phyloP scores from a whole-genome alignment of 2,888 invertebrate genomes.

The Automeris io region DNA sequence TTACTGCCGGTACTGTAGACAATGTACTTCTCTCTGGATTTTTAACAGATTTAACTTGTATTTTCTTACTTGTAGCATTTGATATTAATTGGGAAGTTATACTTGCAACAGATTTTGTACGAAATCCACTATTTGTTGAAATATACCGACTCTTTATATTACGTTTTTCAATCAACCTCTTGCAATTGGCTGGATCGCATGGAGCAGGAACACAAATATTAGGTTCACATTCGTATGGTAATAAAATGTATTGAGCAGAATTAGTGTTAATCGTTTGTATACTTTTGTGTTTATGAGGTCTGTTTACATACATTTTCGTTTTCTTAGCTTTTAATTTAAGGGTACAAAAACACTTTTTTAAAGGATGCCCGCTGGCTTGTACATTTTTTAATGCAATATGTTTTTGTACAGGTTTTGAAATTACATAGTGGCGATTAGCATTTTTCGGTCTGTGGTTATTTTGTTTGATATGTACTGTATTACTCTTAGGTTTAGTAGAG shows the following conservation, averaged over 20 bases:
- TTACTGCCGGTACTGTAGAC: background rate
- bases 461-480: background rate
- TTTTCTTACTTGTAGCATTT: background rate
- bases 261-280: slow-evolving; percentile 3
- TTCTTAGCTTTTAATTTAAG: slow-evolving; percentile 7
- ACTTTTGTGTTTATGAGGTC: background rate
- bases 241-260: background rate
- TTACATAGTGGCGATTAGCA: background rate
- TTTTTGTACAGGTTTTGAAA: background rate
- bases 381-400: slow-evolving; percentile 1
- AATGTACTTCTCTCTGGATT: background rate
- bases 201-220: slow-evolving; percentile 19
- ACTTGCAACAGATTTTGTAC: slow-evolving; percentile 5
- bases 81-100: slow-evolving; percentile 1
- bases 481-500: background rate
- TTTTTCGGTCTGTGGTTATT: background rate
- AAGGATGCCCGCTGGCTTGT: background rate
- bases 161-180: slow-evolving; percentile 11
- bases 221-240: slow-evolving; percentile 23
- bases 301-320: slow-evolving; percentile 1
- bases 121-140: slow-evolving; percentile 1
- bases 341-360: slow-evolving; percentile 10
- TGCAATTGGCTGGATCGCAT: slow-evolving; percentile 21
- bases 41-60: background rate
- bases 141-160: slow-evolving; percentile 4